phyloP scores from a whole-genome alignment of 2,797 vertebrate species.

The Argentina silus region DNA sequence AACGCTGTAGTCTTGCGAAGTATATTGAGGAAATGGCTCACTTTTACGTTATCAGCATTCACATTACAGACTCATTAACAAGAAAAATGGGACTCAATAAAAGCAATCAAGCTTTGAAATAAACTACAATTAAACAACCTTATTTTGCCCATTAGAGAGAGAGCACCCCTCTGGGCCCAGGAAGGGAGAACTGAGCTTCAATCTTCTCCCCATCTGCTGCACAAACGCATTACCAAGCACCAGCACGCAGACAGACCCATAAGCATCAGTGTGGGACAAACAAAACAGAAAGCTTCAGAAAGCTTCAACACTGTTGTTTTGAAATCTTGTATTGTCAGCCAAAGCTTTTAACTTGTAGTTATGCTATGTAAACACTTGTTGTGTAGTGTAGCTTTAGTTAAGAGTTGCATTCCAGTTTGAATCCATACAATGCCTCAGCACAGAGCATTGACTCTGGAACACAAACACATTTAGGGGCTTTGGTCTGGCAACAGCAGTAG shows the following conservation, averaged over 20 bases:
- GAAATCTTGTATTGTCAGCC: too few species aligned
- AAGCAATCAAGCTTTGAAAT: constrained; percentile 81
- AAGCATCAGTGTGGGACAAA: too few species aligned
- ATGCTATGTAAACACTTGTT: too few species aligned
- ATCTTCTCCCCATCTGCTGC: constrained; percentile 70
- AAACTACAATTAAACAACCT: constrained; percentile 84
- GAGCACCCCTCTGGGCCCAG: constrained; percentile 65
- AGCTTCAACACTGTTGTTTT: too few species aligned
- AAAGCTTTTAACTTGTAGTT: too few species aligned
- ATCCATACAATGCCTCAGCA: constrained; percentile 70
- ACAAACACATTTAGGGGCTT: constrained; percentile 64
- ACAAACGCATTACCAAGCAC: constrained; percentile 48
- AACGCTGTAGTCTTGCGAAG: constrained; percentile 42
- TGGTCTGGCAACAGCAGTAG: constrained; percentile 47
- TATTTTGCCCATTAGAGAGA: constrained; percentile 79
- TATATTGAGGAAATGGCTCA: constrained; percentile 48
- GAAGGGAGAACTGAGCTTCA: constrained; percentile 63
- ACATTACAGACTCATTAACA: constrained; percentile 82
- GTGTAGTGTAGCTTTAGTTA: too few species aligned
- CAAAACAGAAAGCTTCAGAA: too few species aligned
- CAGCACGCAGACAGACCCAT: too few species aligned
- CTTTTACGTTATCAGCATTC: constrained; percentile 76
- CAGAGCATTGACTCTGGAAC: constrained; percentile 61
- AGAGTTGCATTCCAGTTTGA: constrained; percentile 7
- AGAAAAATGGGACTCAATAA: constrained; percentile 84